These are phyloP conservation scores for Acanthopleura granulata DNA, from an alignment of 2,888 invertebrate species.

Conservation along the genomic window DNA sequence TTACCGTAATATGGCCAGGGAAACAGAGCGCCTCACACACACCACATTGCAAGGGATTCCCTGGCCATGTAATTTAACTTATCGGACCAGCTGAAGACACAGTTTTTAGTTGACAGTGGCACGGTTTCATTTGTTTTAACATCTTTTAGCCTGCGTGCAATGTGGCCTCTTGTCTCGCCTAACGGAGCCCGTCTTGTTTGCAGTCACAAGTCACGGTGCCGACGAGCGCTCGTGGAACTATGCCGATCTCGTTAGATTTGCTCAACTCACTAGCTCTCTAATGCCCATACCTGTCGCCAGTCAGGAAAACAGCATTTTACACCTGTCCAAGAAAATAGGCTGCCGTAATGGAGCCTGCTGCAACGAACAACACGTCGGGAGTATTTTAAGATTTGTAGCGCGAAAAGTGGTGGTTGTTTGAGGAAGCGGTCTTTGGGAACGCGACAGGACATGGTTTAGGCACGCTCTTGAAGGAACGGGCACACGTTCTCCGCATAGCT, in stretches of 20 bases:
- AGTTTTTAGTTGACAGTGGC: slow-evolving; percentile 14
- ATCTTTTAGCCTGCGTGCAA: slow-evolving; percentile 10
- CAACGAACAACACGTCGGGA: too few species aligned
- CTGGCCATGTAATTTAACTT: slow-evolving; percentile 9
- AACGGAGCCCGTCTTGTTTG: neutral
- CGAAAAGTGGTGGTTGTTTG: neutral
- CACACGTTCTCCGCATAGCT: neutral
- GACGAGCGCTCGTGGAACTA: slow-evolving; percentile 13
- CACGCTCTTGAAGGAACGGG: neutral
- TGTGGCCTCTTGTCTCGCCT: neutral
- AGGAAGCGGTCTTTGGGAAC: neutral
- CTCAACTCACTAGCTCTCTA: too few species aligned
- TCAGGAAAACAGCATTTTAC: too few species aligned
- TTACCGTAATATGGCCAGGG: neutral
- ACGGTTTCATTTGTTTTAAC: slow-evolving; percentile 16
- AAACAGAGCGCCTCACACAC: neutral
- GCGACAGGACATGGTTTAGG: neutral
- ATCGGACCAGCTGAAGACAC: slow-evolving; percentile 13
- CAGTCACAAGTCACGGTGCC: neutral
- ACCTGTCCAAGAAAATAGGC: too few species aligned
- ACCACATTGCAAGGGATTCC: neutral
- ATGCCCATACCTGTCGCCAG: too few species aligned
- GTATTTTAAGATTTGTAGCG: slow-evolving; percentile 7
- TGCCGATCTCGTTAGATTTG: neutral
- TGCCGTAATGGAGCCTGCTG: too few species aligned